phyloP scores from a whole-genome alignment of 2,113 vertebrate genomes.

The Pedetes capensis region DNA sequence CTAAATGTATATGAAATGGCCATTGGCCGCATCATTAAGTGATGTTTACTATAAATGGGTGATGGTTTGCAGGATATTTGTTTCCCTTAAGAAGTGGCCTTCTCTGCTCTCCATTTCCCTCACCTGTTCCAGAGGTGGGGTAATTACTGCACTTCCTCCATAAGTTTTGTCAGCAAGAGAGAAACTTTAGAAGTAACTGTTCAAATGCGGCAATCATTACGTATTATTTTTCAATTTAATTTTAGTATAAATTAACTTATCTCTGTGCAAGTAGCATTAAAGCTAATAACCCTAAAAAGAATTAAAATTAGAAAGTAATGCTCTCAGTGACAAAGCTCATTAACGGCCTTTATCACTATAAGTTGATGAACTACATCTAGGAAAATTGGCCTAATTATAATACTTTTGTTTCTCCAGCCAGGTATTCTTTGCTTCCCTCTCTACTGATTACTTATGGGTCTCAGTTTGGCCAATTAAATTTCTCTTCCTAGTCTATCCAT shows the following conservation, averaged over 20 bases:
- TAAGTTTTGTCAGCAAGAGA: conserved; percentile 39
- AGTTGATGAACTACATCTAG: conserved; percentile 77
- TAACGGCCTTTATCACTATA: conserved; percentile 78
- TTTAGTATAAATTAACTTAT: conserved; percentile 82
- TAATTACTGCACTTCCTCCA: not conserved
- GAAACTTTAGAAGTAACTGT: conserved; percentile 54
- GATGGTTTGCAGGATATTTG: not conserved
- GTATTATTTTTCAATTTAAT: conserved; percentile 79
- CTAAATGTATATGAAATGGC: not conserved
- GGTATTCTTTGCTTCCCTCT: conserved; percentile 70
- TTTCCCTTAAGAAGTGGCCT: not conserved
- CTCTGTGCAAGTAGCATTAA: conserved; percentile 76
- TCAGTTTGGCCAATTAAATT: conserved; percentile 73
- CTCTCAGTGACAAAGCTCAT: conserved; percentile 80
- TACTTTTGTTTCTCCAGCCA: conserved; percentile 72
- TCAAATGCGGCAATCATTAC: conserved; percentile 65
- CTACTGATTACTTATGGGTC: conserved; percentile 72
- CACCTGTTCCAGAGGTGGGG: not conserved
- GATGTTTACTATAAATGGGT: not conserved
- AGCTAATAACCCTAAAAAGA: conserved; percentile 83
- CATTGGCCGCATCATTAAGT: not conserved
- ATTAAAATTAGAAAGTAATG: conserved; percentile 82
- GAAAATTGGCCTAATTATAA: conserved; percentile 79
- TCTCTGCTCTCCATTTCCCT: not conserved
- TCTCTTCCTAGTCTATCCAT: conserved; percentile 40